A percentile compares a stretch with the other conserved stretches of the same genome.
Evolutionary conservation across 1,140 invertebrate genomes (phyloP).

Genomic region (Meloidogyne chitwoodi): DNA sequence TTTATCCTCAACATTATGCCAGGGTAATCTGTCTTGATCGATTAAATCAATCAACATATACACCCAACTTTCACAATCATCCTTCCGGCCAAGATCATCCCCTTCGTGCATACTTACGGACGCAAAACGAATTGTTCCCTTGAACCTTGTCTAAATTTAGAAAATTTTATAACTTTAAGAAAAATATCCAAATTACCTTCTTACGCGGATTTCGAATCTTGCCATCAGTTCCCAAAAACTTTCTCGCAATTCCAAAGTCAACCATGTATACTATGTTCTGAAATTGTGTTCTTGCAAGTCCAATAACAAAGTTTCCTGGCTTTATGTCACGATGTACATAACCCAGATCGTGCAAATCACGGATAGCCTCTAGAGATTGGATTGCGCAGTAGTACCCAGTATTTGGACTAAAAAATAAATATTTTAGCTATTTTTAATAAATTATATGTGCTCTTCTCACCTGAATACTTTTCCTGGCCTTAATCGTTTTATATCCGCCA

Average conservation of each 20-base stretch:
- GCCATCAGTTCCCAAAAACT: not conserved
- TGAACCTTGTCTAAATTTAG: conserved; percentile 8
- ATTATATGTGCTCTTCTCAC: not conserved
- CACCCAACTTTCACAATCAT: conserved; percentile 9
- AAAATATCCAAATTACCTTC: not conserved
- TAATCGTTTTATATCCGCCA: not conserved
- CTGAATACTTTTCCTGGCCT: not conserved
- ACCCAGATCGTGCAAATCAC: conserved; percentile 44
- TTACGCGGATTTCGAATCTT: not conserved
- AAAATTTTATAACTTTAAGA: not conserved
- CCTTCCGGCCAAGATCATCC: not conserved
- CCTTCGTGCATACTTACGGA: conserved; percentile 1
- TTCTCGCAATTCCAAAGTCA: conserved; percentile 2
- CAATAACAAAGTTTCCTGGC: conserved; percentile 50
- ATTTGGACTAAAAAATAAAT: conserved; percentile 30
- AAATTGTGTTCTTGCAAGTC: conserved; percentile 10
- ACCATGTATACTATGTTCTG: not conserved
- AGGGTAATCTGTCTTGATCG: not conserved
- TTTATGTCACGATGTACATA: conserved; percentile 53
- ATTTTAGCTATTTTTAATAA: not conserved
- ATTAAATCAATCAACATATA: conserved; percentile 15
- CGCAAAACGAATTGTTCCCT: conserved; percentile 13
- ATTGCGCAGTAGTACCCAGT: conserved; percentile 46
- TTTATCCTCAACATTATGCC: not conserved
- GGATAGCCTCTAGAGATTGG: conserved; percentile 47